Evolutionary conservation across 2,888 invertebrate genomes (phyloP).

Genomic region (Merodon equestris): DNA sequence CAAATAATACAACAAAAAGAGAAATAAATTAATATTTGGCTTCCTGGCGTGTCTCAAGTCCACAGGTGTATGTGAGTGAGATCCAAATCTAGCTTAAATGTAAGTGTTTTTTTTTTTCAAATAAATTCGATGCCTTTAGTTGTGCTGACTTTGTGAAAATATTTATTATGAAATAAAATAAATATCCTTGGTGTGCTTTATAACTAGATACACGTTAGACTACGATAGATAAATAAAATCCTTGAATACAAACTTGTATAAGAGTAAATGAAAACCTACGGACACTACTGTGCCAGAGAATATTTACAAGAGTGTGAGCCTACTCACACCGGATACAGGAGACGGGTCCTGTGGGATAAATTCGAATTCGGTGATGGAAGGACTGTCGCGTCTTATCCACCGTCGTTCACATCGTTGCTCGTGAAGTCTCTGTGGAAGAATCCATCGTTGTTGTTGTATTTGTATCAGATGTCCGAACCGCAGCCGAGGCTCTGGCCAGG

Average conservation of each 20-base stretch:
- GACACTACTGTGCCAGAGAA: background rate
- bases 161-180: constrained; percentile 12
- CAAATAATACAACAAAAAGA: no score
- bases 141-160: background rate
- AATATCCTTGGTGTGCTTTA: constrained; percentile 18
- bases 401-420: constrained; percentile 46
- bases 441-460: constrained; percentile 39
- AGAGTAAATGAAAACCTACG: constrained; percentile 3
- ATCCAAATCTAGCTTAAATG: constrained; percentile 35
- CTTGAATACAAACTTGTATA: background rate
- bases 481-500: constrained; percentile 42
- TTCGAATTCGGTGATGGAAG: constrained; percentile 37
- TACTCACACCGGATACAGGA: no score
- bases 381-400: background rate
- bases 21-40: constrained; percentile 23
- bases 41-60: constrained; percentile 5
- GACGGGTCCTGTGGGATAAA: constrained; percentile 21
- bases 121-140: constrained; percentile 53
- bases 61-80: constrained; percentile 24
- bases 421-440: constrained; percentile 44
- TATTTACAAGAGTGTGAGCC: constrained; percentile 40
- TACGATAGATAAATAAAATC: no score
- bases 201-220: background rate
- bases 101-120: constrained; percentile 23
- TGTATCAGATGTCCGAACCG: constrained; percentile 49